Evolutionary conservation across 2,888 invertebrate species (phyloP).

Genomic region (Athalia circularis): DNA sequence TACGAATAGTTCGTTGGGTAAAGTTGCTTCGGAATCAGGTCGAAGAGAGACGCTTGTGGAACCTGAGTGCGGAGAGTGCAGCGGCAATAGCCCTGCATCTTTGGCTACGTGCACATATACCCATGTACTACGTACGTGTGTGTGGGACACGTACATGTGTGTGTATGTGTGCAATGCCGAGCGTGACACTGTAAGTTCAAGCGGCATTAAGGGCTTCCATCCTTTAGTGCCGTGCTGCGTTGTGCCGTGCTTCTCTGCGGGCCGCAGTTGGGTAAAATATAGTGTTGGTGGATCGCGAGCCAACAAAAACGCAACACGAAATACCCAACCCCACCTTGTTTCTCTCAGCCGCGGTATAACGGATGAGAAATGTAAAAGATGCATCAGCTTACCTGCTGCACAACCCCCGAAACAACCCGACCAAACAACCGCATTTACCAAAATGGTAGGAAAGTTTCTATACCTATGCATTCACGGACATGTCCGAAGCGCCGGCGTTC

Average conservation of each 20-base stretch:
- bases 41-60: constrained; percentile 27
- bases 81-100: constrained; percentile 22
- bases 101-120: not conserved
- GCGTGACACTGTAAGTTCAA: constrained; percentile 64
- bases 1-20: not conserved
- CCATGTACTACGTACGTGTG: not conserved
- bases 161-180: constrained; percentile 43
- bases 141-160: not conserved
- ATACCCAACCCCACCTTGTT: not conserved
- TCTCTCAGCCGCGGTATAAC: not conserved
- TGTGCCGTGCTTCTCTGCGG: not conserved
- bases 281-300: not conserved
- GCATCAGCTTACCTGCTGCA: not conserved
- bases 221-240: not conserved
- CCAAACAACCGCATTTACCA: no score
- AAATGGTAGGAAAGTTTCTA: no score
- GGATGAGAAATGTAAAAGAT: constrained; percentile 23
- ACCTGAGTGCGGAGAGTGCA: constrained; percentile 40
- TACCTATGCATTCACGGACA: no score
- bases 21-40: constrained; percentile 33
- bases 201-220: constrained; percentile 48
- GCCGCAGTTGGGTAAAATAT: no score
- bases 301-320: constrained; percentile 24
- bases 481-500: no score
- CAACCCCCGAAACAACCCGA: no score